Evolutionary conservation across 1,140 invertebrate genomes (phyloP).

Genomic region (Ephestia elutella): DNA sequence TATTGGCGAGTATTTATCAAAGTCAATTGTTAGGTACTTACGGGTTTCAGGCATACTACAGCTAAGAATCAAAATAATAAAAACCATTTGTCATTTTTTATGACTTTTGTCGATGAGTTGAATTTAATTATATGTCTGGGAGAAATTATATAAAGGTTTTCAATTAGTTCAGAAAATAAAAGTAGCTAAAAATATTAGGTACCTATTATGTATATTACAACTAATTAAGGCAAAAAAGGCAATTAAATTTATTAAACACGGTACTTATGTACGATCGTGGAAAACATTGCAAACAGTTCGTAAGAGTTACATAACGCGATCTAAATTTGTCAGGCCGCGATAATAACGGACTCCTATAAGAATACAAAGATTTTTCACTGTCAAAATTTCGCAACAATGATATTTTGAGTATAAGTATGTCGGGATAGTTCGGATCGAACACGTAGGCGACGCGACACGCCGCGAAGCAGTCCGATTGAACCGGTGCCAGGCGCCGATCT

Average conservation of each 20-base stretch:
- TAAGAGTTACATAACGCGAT: constrained; percentile 1
- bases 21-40: too few species aligned
- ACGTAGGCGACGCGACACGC: constrained; percentile 35
- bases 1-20: too few species aligned
- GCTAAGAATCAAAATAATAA: too few species aligned
- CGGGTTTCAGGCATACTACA: too few species aligned
- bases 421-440: constrained; percentile 38
- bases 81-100: too few species aligned
- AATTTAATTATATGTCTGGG: too few species aligned
- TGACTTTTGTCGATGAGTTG: too few species aligned
- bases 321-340: constrained; percentile 1
- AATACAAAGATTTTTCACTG: constrained; percentile 16
- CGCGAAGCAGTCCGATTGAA: constrained; percentile 45
- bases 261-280: not conserved
- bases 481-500: constrained; percentile 50
- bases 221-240: not conserved
- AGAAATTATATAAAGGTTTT: too few species aligned
- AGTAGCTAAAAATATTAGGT: too few species aligned
- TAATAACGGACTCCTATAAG: constrained; percentile 3
- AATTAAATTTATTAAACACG: not conserved
- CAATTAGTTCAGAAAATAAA: too few species aligned
- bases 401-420: constrained; percentile 45
- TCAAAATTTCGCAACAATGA: constrained; percentile 39
- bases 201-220: too few species aligned
- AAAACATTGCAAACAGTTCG: not conserved